Evolutionary conservation across 2,888 invertebrate species (phyloP), one percentile per base, ranked within the genome.

Genomic region (Lepidonotus clava): DNA sequence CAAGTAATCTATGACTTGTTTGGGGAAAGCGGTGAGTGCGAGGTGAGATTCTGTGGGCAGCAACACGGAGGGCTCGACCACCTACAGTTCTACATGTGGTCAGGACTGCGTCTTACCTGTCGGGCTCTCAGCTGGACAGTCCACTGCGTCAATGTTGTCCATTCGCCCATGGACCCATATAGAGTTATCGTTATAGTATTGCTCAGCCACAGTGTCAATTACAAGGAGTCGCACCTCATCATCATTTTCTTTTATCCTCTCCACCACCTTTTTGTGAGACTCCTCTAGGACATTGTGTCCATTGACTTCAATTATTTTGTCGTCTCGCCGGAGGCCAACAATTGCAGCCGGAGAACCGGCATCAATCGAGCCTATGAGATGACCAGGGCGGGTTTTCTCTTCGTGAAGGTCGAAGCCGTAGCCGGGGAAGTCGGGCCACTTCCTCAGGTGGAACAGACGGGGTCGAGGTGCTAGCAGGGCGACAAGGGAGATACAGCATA

Each of bases 321-420:
- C 98, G 88, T 98, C 98, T 94, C 97, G 97, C 41, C 89, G 90
- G 34, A 95, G 91, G 36, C 95, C 97, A 5, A 97, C 97, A 8
- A 87, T 86, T 71, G 92, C 91, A 2, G 94, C 94, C 24, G 94
- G 93, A 0, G 93, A 92, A 36, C 91, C 92, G 14, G 89, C 89
- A 95, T 98, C 98, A 86, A 98, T 98, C 95, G 98, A 98, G 67
- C 98, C 98, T 93, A 98, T 97, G 94, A 96, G 98, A 94, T 98
- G 98, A 51, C 98, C 98, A n/a, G 96, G 96, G 93, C 97, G 97
- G 89, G 97, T 96, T 94, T 98, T 98, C 95, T 98, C 98, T 66
- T 98, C 98, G 95, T 98, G 98, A 90, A 99, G 95, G 95, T 98
- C 98, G 95, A 99, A 99, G 21, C 99, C 99, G 94, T 98, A 99